Base-by-base conservation (phyloP, 2,888 invertebrate genomes). In the Tenthredo distinguenda region DNA sequence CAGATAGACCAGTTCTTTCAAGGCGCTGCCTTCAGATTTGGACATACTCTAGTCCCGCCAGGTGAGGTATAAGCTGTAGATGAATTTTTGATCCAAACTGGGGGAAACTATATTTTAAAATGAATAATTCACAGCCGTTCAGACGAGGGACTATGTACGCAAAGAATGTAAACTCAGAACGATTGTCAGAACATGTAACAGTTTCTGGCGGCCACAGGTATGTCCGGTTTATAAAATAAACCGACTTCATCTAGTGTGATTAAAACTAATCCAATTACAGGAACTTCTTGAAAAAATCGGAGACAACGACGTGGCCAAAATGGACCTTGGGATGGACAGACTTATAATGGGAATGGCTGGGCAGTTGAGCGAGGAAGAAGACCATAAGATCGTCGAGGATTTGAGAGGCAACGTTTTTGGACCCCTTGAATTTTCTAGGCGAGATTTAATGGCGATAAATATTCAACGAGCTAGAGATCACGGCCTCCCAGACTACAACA, bases 1-100 rank as follows among this genome's bases (percentile, higher is more conserved):
- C 95, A 95, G 90, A 95, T 96, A 65, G 95, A 95, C 85, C 95
- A 95, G 87, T 95, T 95, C 87, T 96, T 96, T 88, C 95, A 96
- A 91, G 92, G 95, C 9, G 95, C 95, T 7, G 95, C 95, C 4
- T 95, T 95, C 93, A 92, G 95, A 87, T 95, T 95, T 90, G 95
- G 95, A 0, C 95, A 95, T 88, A 95, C 95, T 2, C 90, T 95
- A 55, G 95, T 95, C 9, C 94, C 95, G 26, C 94, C 95, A 47
- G 95, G 91, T 91, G 88, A 87, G 77, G 15, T 40, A 62, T 15
- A 43, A 74, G n/a, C 12, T 43, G 2, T 9, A 2, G 2, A 21
- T 47, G 12, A 55, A 62, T 21, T 5, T 0, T n/a, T 6, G 4
- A 40, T 62, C 5, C 15, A 7, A 31, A 26, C n/a, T 26, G 15